Evolutionary conservation across 2,888 invertebrate species (phyloP), one percentile per base, ranked within the genome.

Genomic region (Oxyteleia sp.): DNA sequence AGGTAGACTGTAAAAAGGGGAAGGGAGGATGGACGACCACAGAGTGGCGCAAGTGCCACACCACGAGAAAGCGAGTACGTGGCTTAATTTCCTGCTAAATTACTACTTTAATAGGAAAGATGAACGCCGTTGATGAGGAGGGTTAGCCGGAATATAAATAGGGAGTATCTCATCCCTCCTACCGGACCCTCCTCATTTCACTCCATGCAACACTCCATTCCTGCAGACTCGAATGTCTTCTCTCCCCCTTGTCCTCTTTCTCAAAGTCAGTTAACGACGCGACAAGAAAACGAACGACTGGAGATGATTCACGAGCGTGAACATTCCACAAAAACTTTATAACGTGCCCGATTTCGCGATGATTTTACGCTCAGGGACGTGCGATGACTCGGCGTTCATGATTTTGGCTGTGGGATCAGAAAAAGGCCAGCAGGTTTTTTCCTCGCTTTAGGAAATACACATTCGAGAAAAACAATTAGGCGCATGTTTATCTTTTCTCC

Each of bases 81-180:
- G 89, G 92, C 92, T 92, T 93, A 93, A 93, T 93, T 93, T 93
- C 93, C 93, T 93, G 93, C 93, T 93, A 93, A 93, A 93, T 93
- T 93, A 93, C 93, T 92, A 93, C 93, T 93, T 93, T 93, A 93
- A 93, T 93, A 93, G 93, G 92, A 93, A 93, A 93, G 93, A 93
- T 93, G 93, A 93, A 93, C 93, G 92, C 88, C 89, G 92, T 91
- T 93, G 93, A 93, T 93, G 93, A 93, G 93, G 92, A 93, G 93
- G 93, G 93, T 93, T 92, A 92, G 93, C 89, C 87, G 89, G 93
- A 93, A 93, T 93, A 93, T 93, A 93, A 93, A 93, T 93, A 93
- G 93, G 91, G 91, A 90, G 91, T 89, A 89, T 84, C 87, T 85
- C 86, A 85, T 84, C 85, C 69, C 72, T 75, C 35, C 64, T 61